Evolutionary conservation across 2,797 vertebrate species (phyloP), one percentile per base, ranked within the genome.

Genomic region (Lithobates pipiens): DNA sequence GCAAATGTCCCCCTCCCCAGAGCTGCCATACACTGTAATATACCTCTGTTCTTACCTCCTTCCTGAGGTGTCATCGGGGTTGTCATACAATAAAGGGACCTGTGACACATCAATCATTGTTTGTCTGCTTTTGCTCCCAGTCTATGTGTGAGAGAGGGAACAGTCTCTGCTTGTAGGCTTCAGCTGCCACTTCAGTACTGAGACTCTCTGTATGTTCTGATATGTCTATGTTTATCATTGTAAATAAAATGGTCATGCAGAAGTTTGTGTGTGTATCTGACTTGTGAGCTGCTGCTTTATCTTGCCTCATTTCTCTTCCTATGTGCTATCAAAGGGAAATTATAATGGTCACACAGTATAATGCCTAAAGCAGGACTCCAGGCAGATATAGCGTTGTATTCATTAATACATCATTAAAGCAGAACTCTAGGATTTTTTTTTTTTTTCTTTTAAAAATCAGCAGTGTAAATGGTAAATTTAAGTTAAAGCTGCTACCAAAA

Each of bases 221-320:
- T 10, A 32, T 90, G 86, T 89, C 88, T 84, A 85, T 89, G 89
- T 79, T 84, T 89, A 61, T 71, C 91, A 54, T 61, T 93, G 91
- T 93, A 94, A 93, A 89, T 92, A 93, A 93, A 82, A 25, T 88
- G 78, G 80, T 85, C 84, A 67, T 74, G 85, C 76, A 83, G 76
- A 87, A 74, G 29, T 39, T 11, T 63, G 2, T 3, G 15, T 71
- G n/a, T 29, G 29, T 1, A 18, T 44, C 3, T 15, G 50, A 69
- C 21, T 77, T 5, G 50, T 5, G 50, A 54, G 50, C 15, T 18
- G 50, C 50, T 54, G 50, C 50, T 54, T 54, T 54, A 54, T 18
- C 16, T 54, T 54, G 4, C 13, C 3, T 54, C 50, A 18, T 54
- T 3, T 54, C 3, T 54, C 16, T 18, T 54, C 50, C 16, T 54